Percentiles rank a stretch among this genome's conserved stretches.
These are phyloP conservation scores for Nipponia nippon DNA, from an alignment of 2,113 vertebrate genomes.

Conservation along the genomic window DNA sequence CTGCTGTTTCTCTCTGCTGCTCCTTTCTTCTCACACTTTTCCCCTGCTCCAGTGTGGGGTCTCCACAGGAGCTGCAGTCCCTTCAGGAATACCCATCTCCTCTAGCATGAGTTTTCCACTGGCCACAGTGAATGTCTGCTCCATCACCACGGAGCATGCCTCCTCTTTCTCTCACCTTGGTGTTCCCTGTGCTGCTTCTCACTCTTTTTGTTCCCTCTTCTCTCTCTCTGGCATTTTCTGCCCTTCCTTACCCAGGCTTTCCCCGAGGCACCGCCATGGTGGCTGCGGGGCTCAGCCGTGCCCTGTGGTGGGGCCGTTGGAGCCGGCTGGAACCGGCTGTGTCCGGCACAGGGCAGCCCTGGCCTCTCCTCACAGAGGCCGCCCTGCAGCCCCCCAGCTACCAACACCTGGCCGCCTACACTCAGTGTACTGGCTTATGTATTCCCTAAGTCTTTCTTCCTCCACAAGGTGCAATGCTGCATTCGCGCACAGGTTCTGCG, in stretches of 20 bases:
- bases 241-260: background rate
- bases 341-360: rapidly evolving
- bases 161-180: background rate
- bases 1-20: background rate
- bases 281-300: rapidly evolving
- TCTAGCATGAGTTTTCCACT: background rate
- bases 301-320: rapidly evolving
- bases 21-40: background rate
- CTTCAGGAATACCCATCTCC: background rate
- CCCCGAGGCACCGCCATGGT: rapidly evolving
- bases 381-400: background rate
- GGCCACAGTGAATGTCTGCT: background rate
- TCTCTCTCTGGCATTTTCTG: background rate
- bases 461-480: background rate
- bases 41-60: background rate
- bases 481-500: background rate
- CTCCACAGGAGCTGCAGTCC: background rate
- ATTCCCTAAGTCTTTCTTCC: background rate
- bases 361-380: rapidly evolving
- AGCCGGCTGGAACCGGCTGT: rapidly evolving
- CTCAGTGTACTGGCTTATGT: background rate
- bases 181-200: background rate
- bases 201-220: background rate
- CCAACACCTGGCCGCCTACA: background rate
- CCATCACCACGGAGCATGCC: background rate